Base-by-base conservation (phyloP, 2,888 invertebrate species). In the Sthenelais limicola region DNA sequence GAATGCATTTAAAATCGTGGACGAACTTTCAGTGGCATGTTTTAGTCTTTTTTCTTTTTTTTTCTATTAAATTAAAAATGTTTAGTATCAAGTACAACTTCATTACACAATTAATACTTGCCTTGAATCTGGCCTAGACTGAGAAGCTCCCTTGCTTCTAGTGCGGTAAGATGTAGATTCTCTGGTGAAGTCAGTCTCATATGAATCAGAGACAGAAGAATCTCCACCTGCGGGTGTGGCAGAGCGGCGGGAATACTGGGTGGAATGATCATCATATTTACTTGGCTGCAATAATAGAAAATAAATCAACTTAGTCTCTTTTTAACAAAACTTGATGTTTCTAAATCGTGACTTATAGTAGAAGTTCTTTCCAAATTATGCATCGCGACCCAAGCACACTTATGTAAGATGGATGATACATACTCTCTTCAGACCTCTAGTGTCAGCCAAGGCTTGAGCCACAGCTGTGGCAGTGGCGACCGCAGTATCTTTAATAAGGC, bases 401-500 rank as follows among this genome's bases (percentile, higher is more conserved):
- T n/a, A n/a, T n/a, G n/a, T n/a, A n/a, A n/a, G n/a, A n/a, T n/a
- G n/a, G n/a, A n/a, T n/a, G n/a, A n/a, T n/a, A n/a, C n/a, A n/a
- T n/a, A n/a, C n/a, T 43, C 62, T 21, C 21, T 33, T 62, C n/a
- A n/a, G n/a, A 26, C 62, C 62, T 24, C 35, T 4, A 24, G 35
- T 62, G 62, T 62, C 62, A 9, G 35, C 21, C 15, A 62, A 43
- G 3, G 43, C 38, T 2, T 35, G 15, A 28, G 62, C 35, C 24
- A 62, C 62, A 2, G 62, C 62, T 9, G 62, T 62, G 62, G 62
- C 62, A 3, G 62, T 62, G 35, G 62, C 62, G 9, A 62, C 38
- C 3, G 62, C 62, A 26, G 62, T 62, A 5, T 62, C 62, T 2
- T 62, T 21, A 21, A 62, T 62, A 15, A 62, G 62, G 5, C 38